Base-by-base conservation (phyloP, 1,140 invertebrate genomes). In the Sesamia nonagrioides region DNA sequence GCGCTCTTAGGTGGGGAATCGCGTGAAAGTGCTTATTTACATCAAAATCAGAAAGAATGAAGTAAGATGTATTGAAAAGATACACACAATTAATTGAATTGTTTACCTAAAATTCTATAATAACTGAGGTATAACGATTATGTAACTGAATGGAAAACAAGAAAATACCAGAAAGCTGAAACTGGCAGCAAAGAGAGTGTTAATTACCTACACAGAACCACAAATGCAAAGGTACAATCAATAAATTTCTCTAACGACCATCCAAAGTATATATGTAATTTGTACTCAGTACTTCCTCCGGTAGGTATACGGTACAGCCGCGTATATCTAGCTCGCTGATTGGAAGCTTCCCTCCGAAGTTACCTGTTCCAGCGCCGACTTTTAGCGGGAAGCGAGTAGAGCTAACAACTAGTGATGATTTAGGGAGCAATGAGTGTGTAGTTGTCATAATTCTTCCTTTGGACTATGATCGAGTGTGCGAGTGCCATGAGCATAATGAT, bases 11-110 rank as follows among this genome's bases (percentile, higher is more conserved):
- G 48, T 61, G 71, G 77, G 66, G 68, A 75, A 69, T 79, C 56
- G 21, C 69, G 60, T 69, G 48, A 66, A 78, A 63, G 52, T 78
- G 61, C 83, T 84, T 81, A 84, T 84, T 84, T 81, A 74, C 79
- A 79, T 61, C 63, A 42, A 80, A 52, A 75, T 77, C 79, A 79
- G 52, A 78, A 5, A 42, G 37, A 73, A 73, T 52, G 72, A 76
- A 42, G 77, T 60, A 68, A 77, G 42, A 77, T 58, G 71, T 54
- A 63, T 33, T 63, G 40, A 66, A 13, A 35, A 37, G 21, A 71
- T 27, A 54, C n/a, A 73, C 58, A 73, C 60, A 8, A 21, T 52
- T 60, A 42, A 73, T 42, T 73, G 58, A 56, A 73, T 73, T 73
- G 37, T 35, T n/a, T n/a, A n/a, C n/a, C n/a, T n/a, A n/a, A n/a